Base-by-base conservation (phyloP, 2,113 vertebrate species). In the Etheostoma spectabile region DNA sequence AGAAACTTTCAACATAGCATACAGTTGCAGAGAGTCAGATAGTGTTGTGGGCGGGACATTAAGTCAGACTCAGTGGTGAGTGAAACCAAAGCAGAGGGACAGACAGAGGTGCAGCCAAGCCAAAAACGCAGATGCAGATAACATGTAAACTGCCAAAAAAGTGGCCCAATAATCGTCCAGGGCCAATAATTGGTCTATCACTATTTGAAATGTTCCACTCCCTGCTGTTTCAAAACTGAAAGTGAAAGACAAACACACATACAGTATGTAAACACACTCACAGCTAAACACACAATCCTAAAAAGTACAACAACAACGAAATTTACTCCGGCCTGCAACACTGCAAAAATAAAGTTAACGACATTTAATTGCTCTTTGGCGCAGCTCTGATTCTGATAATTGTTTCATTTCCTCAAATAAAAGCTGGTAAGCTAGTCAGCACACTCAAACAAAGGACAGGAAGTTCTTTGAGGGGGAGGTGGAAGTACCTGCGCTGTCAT, bases 401-500 rank as follows among this genome's bases (percentile, higher is more conserved):
- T 1, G 18, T 74, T 63, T 75, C 3, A 38, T 60, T 63, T 82
- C 7, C 15, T 38, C 12, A 14, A 45, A 52, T 11, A 42, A 42
- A 42, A 42, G 38, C 10, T 38, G 10, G 38, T 7, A 42, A 30
- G 30, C 30, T 30, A 3, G 30, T 56, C 21, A 30, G 45, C 10
- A 52, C 24, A 42, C n/a, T 61, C 48, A 52, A 75, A 75, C 22
- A 68, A 18, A 82, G 27, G 16, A 66, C 19, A 4, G 6, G 69
- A 48, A 52, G 16, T 16, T 21, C 27, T 60, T 59, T 1, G 2
- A 16, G 52, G 30, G n/a, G 53, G 12, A 22, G 6, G 13, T 11
- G 68, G 52, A 45, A 61, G 45, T 18, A 52, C 55, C 48, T 74
- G 30, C 1, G 6, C 45, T 45, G 30, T 48, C 35, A 59, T 0